Evolutionary conservation across 2,113 vertebrate species (phyloP).

Genomic region (Euleptes europaea): DNA sequence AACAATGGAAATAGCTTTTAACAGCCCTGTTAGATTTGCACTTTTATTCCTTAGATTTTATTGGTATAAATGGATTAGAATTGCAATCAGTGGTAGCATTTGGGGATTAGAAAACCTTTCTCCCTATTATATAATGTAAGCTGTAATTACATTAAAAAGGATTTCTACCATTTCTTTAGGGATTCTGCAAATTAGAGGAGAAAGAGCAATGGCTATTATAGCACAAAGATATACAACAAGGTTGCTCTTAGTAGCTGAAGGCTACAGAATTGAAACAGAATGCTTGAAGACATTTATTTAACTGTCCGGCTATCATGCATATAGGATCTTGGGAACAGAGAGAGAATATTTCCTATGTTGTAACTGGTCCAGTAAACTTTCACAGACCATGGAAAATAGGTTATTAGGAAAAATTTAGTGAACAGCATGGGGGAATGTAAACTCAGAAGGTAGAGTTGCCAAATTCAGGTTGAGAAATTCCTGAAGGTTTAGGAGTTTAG

Average conservation of each 20-base stretch:
- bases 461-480: too few relatives aligned
- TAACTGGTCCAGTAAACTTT: background rate
- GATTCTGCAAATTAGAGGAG: background rate
- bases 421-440: background rate
- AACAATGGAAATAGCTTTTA: conserved; percentile 2
- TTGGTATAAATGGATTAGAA: background rate
- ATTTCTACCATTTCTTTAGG: background rate
- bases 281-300: background rate
- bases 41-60: background rate
- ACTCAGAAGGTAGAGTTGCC: background rate
- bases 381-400: background rate
- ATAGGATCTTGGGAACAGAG: background rate
- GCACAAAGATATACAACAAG: background rate
- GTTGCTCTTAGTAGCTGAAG: background rate
- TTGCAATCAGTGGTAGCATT: background rate
- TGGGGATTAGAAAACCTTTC: conserved; percentile 3
- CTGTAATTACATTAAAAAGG: conserved; percentile 15
- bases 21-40: background rate
- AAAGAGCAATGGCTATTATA: background rate
- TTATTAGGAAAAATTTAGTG: background rate
- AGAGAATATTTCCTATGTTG: background rate
- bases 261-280: background rate
- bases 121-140: conserved; percentile 9
- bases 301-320: background rate
- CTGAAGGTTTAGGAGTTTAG: too few relatives aligned